phyloP scores from a whole-genome alignment of 2,888 invertebrate genomes.

The Minunthozetes semirufus region DNA sequence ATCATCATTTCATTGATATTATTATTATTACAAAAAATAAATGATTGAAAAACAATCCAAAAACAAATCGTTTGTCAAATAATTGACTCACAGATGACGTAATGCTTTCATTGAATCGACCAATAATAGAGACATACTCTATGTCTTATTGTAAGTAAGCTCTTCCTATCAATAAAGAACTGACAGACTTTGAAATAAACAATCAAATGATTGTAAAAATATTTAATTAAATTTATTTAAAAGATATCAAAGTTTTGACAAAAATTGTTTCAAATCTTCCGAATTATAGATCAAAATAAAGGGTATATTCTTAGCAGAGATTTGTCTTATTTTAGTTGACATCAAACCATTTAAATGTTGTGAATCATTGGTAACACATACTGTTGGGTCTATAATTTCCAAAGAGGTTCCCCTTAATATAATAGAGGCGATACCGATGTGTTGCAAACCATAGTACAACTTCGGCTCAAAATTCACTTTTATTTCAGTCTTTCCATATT shows the following conservation, averaged over 20 bases:
- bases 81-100: too few relatives aligned
- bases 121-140: too few relatives aligned
- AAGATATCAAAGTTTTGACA: background rate
- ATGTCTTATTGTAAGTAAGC: too few relatives aligned
- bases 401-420: background rate
- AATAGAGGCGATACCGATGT: constrained; percentile 4
- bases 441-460: background rate
- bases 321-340: constrained; percentile 7
- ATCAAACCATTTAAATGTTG: constrained; percentile 13
- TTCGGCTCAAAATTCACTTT: background rate
- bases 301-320: background rate
- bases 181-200: too few relatives aligned
- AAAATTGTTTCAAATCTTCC: background rate
- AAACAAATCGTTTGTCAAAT: too few relatives aligned
- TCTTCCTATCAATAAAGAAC: too few relatives aligned
- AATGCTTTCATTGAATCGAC: too few relatives aligned
- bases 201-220: too few relatives aligned
- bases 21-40: too few relatives aligned
- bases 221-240: too few relatives aligned
- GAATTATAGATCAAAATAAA: background rate
- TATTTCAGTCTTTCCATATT: background rate
- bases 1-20: background rate
- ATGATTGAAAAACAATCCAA: too few relatives aligned
- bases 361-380: background rate
- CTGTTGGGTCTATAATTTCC: background rate